phyloP scores from a whole-genome alignment of 1,140 invertebrate species.

The Drosophila triauraria region DNA sequence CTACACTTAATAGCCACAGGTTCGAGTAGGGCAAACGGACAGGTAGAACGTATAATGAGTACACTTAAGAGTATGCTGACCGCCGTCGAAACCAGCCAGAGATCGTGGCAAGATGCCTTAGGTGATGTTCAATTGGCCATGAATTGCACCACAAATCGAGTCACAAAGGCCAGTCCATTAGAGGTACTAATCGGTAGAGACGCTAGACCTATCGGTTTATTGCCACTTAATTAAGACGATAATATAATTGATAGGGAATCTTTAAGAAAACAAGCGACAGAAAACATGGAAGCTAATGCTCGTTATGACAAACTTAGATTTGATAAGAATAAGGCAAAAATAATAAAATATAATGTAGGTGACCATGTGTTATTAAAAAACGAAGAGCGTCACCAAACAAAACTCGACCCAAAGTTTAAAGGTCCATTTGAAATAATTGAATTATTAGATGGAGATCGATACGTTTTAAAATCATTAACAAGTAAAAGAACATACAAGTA shows the following conservation, averaged over 20 bases:
- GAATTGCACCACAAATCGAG: slow-evolving; percentile 1
- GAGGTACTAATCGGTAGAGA: background rate
- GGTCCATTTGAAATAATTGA: background rate
- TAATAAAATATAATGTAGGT: background rate
- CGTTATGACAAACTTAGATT: background rate
- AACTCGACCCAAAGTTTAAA: slow-evolving; percentile 3
- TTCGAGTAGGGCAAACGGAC: background rate
- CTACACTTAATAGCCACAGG: background rate
- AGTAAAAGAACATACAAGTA: background rate
- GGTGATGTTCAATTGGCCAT: background rate
- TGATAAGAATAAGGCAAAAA: background rate
- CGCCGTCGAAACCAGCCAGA: no score
- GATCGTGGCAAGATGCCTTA: no score
- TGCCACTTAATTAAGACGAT: slow-evolving; percentile 2
- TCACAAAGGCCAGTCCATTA: slow-evolving; percentile 5
- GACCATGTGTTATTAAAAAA: background rate
- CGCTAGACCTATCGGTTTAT: slow-evolving; percentile 15
- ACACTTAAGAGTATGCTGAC: background rate
- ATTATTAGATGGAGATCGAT: background rate
- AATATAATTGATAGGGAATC: background rate
- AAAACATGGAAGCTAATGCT: background rate
- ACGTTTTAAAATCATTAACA: background rate
- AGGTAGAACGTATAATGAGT: background rate
- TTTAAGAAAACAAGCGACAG: slow-evolving; percentile 5
- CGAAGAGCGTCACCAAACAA: background rate